Evolutionary conservation across 2,797 vertebrate species (phyloP).

Genomic region (Pelochelys cantorii): DNA sequence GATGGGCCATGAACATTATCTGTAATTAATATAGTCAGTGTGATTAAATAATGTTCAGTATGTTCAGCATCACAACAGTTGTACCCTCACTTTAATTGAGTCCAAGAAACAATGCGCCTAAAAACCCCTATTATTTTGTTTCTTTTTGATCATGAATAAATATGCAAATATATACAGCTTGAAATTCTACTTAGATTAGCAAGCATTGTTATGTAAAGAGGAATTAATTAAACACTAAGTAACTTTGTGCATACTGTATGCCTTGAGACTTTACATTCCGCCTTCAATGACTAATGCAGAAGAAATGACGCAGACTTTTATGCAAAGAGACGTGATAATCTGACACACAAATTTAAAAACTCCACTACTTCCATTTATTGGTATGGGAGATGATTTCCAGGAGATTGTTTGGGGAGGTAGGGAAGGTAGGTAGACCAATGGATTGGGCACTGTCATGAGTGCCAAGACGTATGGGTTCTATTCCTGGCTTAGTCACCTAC

Average conservation of each 20-base stretch:
- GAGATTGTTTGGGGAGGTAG: not conserved
- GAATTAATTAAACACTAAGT: constrained; percentile 49
- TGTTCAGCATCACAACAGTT: not conserved
- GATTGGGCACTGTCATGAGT: not conserved
- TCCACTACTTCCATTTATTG: not conserved
- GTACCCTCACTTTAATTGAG: not conserved
- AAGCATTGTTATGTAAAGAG: constrained; percentile 24
- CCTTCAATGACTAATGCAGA: not conserved
- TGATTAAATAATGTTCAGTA: not conserved
- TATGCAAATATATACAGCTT: constrained; percentile 12
- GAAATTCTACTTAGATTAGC: constrained; percentile 50
- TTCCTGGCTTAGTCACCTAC: not conserved
- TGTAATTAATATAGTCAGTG: constrained; percentile 30
- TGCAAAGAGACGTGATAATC: not conserved
- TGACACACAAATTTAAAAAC: not conserved
- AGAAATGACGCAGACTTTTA: not conserved
- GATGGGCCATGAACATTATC: not conserved
- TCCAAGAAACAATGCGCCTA: not conserved
- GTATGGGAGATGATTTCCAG: not conserved
- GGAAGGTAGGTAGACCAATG: not conserved
- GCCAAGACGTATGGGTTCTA: not conserved
- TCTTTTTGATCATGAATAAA: not conserved
- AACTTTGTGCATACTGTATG: not conserved
- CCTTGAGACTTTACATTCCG: not conserved
- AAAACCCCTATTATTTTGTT: not conserved